Evolutionary conservation across 1,140 invertebrate genomes (phyloP).

Genomic region (Melitaea cinxia): DNA sequence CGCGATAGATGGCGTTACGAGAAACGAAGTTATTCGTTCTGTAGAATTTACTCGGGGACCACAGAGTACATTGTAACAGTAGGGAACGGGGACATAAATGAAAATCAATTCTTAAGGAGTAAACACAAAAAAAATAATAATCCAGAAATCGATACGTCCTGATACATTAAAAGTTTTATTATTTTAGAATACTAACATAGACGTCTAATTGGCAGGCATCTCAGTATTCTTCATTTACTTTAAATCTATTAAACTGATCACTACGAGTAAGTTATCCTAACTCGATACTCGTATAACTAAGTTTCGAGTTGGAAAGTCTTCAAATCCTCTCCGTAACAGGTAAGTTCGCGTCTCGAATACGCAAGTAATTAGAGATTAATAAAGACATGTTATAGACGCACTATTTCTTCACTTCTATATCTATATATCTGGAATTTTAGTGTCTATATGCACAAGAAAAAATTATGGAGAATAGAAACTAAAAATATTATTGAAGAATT

Average conservation of each 20-base stretch:
- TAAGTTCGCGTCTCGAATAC: conserved; percentile 22
- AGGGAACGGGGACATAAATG: too few relatives aligned
- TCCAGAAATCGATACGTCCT: too few relatives aligned
- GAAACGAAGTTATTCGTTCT: too few relatives aligned
- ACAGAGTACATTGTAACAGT: too few relatives aligned
- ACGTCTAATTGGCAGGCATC: not conserved
- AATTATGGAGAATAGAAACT: too few relatives aligned
- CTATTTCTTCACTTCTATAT: not conserved
- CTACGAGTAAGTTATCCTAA: conserved; percentile 21
- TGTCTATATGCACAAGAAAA: too few relatives aligned
- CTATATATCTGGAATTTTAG: not conserved
- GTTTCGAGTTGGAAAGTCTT: conserved; percentile 28
- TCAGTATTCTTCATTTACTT: conserved; percentile 11
- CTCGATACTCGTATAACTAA: conserved; percentile 21
- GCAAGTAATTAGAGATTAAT: conserved; percentile 11
- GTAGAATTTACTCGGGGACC: too few relatives aligned
- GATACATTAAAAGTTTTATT: too few relatives aligned
- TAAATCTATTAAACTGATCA: conserved; percentile 23
- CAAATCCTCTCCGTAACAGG: conserved; percentile 17
- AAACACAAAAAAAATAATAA: too few relatives aligned
- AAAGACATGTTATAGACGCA: not conserved
- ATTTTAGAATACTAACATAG: not conserved
- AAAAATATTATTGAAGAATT: too few relatives aligned
- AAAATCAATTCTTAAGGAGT: too few relatives aligned
- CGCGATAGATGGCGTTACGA: too few relatives aligned